Conservation (phyloP, 2,797 vertebrate genomes). For the Macrochelys suwanniensis region DNA sequence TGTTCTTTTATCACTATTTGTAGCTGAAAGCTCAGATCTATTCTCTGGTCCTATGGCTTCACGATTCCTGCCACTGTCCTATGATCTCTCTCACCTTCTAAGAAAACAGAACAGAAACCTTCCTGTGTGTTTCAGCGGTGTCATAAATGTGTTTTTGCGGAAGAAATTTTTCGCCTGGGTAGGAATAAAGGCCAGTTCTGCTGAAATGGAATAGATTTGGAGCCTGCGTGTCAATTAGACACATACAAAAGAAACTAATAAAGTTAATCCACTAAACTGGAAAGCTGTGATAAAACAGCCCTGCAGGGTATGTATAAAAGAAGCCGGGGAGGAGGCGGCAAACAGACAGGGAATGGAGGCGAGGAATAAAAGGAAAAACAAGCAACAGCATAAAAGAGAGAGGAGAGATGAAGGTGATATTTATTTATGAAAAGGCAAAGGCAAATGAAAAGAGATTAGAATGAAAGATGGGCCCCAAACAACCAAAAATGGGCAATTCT, state of each 20-base stretch:
- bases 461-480: conserved; percentile 34
- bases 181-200: conserved; percentile 64
- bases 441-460: conserved; percentile 35
- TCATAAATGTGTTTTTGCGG: conserved; percentile 15
- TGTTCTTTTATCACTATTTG: background rate
- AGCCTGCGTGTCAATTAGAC: conserved; percentile 69
- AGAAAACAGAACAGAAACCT: background rate
- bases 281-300: conserved; percentile 45
- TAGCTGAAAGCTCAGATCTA: background rate
- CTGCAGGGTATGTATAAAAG: conserved; percentile 18
- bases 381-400: conserved; percentile 40
- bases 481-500: background rate
- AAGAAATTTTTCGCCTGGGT: background rate
- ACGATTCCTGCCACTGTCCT: conserved; percentile 4
- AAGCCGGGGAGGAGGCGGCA: conserved; percentile 27
- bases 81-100: background rate
- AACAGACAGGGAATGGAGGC: conserved; percentile 41
- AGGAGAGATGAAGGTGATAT: conserved; percentile 42
- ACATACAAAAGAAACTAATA: conserved; percentile 70
- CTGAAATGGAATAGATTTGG: conserved; percentile 71
- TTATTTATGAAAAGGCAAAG: conserved; percentile 49
- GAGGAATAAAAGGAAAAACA: conserved; percentile 15
- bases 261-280: conserved; percentile 65
- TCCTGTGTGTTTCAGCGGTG: background rate
- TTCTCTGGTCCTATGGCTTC: background rate